Evolutionary conservation across 1,140 invertebrate genomes (phyloP).

Genomic region (Drosophila ogumai): DNA sequence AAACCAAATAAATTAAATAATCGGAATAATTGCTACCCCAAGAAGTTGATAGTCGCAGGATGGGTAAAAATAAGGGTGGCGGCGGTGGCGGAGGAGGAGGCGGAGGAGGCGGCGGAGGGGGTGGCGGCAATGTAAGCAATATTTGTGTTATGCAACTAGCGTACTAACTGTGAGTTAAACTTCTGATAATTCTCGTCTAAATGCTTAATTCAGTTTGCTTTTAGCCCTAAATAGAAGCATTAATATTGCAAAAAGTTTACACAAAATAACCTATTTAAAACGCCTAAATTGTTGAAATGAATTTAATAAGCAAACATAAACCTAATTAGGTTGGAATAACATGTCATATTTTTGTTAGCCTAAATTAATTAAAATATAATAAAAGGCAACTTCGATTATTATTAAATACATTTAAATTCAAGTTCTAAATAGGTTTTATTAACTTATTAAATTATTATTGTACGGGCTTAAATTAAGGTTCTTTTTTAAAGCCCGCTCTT

Average conservation of each 20-base stretch:
- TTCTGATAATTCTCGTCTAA: conserved; percentile 3
- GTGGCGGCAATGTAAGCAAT: conserved; percentile 83
- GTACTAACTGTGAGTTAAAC: conserved; percentile 71
- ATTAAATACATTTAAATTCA: not conserved
- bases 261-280: not conserved
- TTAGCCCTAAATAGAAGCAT: not conserved
- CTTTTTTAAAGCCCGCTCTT: not conserved
- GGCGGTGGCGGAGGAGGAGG: conserved; percentile 56
- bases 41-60: conserved; percentile 47
- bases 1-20: conserved; percentile 62
- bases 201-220: not conserved
- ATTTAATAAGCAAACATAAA: not conserved
- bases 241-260: not conserved
- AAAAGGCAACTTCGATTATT: not conserved
- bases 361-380: not conserved
- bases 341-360: not conserved
- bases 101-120: conserved; percentile 48
- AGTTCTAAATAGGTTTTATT: not conserved
- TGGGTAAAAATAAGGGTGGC: conserved; percentile 81
- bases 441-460: not conserved
- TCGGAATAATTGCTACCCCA: conserved; percentile 46
- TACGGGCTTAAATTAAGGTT: not conserved
- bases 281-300: too few species aligned
- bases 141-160: conserved; percentile 83
- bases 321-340: not conserved